These are phyloP conservation scores for Hoplias malabaricus DNA, from an alignment of 2,113 vertebrate genomes.

Conservation along the genomic window DNA sequence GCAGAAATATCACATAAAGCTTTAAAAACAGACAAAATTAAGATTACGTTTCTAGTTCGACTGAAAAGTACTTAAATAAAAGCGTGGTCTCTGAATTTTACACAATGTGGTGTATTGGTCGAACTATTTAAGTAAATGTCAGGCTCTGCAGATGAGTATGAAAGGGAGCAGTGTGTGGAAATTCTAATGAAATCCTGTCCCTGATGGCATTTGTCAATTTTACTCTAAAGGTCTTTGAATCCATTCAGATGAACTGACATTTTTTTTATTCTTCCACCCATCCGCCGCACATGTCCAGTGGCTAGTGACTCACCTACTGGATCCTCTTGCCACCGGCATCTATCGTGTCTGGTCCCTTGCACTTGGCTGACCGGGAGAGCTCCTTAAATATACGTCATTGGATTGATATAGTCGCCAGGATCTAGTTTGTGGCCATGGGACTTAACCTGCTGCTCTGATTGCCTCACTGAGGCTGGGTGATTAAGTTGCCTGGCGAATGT, in stretches of 20 bases:
- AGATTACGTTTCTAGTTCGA: no score
- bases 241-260: constrained; percentile 1
- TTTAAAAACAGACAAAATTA: no score
- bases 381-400: neutral
- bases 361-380: neutral
- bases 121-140: neutral
- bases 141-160: neutral
- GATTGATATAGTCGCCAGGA: neutral
- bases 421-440: neutral
- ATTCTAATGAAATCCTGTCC: neutral
- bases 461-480: neutral
- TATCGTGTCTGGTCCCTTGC: neutral
- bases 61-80: no score
- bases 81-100: no score
- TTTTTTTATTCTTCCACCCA: constrained; percentile 16
- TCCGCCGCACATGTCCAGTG: neutral
- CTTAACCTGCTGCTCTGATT: neutral
- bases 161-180: constrained; percentile 6
- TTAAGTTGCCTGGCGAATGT: constrained; percentile 16
- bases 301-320: constrained; percentile 1
- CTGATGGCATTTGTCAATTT: neutral
- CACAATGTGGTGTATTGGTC: no score
- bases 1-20: no score
- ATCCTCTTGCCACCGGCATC: neutral
- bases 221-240: neutral